phyloP scores from a whole-genome alignment of 2,888 invertebrate species.

The Galerucella calmariensis region DNA sequence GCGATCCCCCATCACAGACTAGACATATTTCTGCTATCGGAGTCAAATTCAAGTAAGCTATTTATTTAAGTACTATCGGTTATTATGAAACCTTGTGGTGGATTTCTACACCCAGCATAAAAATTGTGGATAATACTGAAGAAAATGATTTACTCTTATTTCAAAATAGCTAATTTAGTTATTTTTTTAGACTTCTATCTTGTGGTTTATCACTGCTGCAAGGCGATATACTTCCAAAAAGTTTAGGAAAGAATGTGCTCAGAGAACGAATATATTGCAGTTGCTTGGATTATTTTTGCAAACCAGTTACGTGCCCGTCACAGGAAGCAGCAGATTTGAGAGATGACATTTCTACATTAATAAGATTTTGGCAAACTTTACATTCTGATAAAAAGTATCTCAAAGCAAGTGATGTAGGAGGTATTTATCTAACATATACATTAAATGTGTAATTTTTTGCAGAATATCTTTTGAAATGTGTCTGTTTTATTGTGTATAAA shows the following conservation, averaged over 20 bases:
- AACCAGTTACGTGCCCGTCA: conserved; percentile 88
- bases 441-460: neutral
- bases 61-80: neutral
- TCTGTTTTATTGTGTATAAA: too few relatives aligned
- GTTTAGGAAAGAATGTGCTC: conserved; percentile 90
- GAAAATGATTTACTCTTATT: too few relatives aligned
- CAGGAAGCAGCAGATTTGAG: conserved; percentile 81
- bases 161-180: neutral
- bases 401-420: conserved; percentile 84
- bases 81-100: neutral
- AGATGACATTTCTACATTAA: conserved; percentile 88
- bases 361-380: conserved; percentile 96
- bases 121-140: too few relatives aligned
- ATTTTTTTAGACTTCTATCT: conserved; percentile 75
- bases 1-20: conserved; percentile 76
- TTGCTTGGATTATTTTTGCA: conserved; percentile 95
- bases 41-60: conserved; percentile 82
- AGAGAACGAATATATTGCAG: conserved; percentile 95
- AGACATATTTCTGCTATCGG: conserved; percentile 93
- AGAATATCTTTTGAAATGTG: too few relatives aligned
- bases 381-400: conserved; percentile 94
- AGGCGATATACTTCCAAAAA: conserved; percentile 89
- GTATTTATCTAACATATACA: conserved; percentile 61
- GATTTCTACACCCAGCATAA: too few relatives aligned
- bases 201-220: conserved; percentile 94